Conservation (phyloP, 2,888 invertebrate species). For the Allygus modestus region DNA sequence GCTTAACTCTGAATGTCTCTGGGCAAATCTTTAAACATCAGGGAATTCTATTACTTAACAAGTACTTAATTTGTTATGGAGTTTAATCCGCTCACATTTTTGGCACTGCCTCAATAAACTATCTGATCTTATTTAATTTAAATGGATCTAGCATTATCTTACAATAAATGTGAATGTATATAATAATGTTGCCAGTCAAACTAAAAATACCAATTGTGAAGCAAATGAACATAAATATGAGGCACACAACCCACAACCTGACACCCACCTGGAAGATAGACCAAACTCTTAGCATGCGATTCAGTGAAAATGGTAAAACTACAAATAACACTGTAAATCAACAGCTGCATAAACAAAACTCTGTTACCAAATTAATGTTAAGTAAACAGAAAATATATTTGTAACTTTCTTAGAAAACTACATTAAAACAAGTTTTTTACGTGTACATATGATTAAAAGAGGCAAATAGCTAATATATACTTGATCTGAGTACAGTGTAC, state of each 20-base stretch:
- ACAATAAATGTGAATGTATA: not conserved
- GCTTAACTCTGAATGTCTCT: too few relatives aligned
- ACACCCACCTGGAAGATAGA: conserved; percentile 44
- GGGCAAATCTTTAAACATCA: too few relatives aligned
- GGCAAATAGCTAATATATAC: too few relatives aligned
- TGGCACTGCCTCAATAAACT: conserved; percentile 50
- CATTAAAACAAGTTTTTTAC: too few relatives aligned
- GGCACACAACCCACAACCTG: conserved; percentile 58
- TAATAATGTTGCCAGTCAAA: not conserved
- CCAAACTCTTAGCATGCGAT: conserved; percentile 52
- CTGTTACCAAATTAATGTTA: conserved; percentile 45
- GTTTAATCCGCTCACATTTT: conserved; percentile 21
- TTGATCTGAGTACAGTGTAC: too few relatives aligned
- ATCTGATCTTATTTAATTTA: conserved; percentile 11
- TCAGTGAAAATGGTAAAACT: conserved; percentile 53
- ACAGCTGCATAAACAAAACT: conserved; percentile 45
- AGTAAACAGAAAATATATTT: not conserved
- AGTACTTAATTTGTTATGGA: too few relatives aligned
- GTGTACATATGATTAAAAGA: too few relatives aligned
- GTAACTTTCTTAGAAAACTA: not conserved
- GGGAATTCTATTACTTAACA: too few relatives aligned
- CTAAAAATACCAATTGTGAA: conserved; percentile 23
- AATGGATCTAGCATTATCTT: not conserved
- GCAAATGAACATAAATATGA: conserved; percentile 41
- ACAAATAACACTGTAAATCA: conserved; percentile 49